Evolutionary conservation across 2,113 vertebrate species (phyloP), one percentile per base, ranked within the genome.

Genomic region (Anoura caudifer): DNA sequence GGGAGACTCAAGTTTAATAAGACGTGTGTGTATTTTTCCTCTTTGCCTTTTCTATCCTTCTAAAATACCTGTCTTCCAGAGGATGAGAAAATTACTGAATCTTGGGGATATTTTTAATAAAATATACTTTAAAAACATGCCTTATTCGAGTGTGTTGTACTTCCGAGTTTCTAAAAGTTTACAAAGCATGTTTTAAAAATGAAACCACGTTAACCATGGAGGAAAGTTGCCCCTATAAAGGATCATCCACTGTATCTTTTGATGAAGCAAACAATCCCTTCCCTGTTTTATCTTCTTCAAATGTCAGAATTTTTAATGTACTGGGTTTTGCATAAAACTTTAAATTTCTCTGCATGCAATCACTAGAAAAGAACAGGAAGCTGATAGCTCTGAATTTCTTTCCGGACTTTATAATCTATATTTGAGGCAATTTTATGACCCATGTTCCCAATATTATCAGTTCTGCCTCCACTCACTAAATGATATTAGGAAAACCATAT

Each of bases 41-140:
- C 10, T 43, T 56, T 56, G 19, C 50, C 43, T 43, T 79, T 90
- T 92, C 36, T 82, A 61, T 43, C 16, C 4, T 81, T 59, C 87
- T n/a, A 76, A 76, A 76, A 8, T 83, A 75, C 36, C 95, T 19
- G 67, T 92, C 76, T 88, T 93, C 20, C 95, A 52, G 11, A 94
- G 4, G 8, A 26, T 43, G 17, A 82, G 72, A 81, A 92, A 81
- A 90, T 94, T 88, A 80, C 31, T 87, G 81, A 95, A 50, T 75
- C 2, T 72, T 8, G 50, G 19, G 17, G 28, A n/a, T 79, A 76
- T 41, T 95, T 75, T 86, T 43, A 77, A 14, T 86, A 95, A 41
- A 31, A 79, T 73, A n/a, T 5, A 75, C 47, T 90, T 93, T 56
- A 28, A 83, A 91, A 54, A 61, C 3, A 56, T 50, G 8, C 4